These are phyloP conservation scores for Anser cygnoides DNA, from an alignment of 2,113 vertebrate genomes.

Conservation along the genomic window DNA sequence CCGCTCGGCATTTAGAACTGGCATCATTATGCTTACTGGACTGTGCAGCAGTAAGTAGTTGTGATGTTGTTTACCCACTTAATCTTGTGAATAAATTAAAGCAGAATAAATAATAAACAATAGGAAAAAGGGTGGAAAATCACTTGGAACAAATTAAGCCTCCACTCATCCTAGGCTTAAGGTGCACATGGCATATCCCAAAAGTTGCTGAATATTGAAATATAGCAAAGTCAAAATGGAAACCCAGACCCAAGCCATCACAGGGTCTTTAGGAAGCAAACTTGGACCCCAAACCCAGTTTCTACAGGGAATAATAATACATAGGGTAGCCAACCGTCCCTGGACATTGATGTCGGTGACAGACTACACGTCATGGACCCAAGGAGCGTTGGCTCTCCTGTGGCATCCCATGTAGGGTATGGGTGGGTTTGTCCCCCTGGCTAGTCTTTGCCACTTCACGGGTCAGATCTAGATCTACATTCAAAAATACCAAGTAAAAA, in stretches of 20 bases:
- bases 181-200: neutral
- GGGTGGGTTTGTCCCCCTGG: too few species aligned
- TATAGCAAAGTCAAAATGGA: neutral
- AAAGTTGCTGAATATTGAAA: neutral
- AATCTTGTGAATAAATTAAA: conserved; percentile 65
- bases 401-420: rapidly evolving
- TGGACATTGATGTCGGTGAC: rapidly evolving
- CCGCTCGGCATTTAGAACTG: neutral
- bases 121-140: conserved; percentile 41
- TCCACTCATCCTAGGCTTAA: neutral
- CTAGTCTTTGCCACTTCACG: too few species aligned
- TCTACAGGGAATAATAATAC: neutral
- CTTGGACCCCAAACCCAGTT: neutral
- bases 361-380: too few species aligned
- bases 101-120: conserved; percentile 64
- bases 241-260: neutral
- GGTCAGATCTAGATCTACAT: neutral
- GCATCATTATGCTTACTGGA: conserved; percentile 54
- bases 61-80: conserved; percentile 62
- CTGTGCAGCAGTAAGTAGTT: conserved; percentile 39
- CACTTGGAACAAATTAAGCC: conserved; percentile 32
- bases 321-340: neutral
- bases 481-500: neutral
- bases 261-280: neutral
- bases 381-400: neutral